phyloP scores from a whole-genome alignment of 2,888 invertebrate species.

The Torymus texanus region DNA sequence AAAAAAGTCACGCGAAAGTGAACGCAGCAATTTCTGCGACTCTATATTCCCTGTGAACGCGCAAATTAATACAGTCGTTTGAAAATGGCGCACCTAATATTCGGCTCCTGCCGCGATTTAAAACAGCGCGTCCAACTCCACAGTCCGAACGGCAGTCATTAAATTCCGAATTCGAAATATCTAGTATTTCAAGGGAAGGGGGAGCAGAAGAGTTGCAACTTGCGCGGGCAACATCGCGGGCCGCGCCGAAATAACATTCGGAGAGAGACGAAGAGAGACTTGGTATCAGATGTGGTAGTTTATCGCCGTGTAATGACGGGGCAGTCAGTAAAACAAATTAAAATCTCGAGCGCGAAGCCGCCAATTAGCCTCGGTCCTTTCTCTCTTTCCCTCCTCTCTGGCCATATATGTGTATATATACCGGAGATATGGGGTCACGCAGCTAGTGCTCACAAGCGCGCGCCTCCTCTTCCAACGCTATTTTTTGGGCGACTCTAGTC shows the following conservation, averaged over 20 bases:
- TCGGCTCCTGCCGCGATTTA: too few species aligned
- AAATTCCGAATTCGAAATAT: conserved; percentile 36
- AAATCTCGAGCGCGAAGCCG: conserved; percentile 57
- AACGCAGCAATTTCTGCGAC: conserved; percentile 22
- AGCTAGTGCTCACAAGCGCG: background rate
- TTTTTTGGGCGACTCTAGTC: conserved; percentile 9
- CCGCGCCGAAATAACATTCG: conserved; percentile 14
- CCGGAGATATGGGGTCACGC: background rate
- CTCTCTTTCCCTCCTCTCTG: background rate
- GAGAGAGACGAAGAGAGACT: conserved; percentile 1
- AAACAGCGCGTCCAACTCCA: too few species aligned
- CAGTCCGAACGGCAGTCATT: conserved; percentile 8
- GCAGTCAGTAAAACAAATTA: conserved; percentile 58
- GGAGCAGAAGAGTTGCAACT: background rate
- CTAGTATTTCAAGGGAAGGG: conserved; percentile 40
- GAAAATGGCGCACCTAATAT: background rate
- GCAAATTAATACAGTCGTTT: conserved; percentile 49
- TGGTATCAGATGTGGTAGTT: conserved; percentile 56
- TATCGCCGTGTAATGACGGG: conserved; percentile 58
- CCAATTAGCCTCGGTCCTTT: conserved; percentile 53
- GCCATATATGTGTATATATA: too few species aligned
- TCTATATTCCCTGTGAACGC: background rate
- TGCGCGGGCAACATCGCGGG: background rate
- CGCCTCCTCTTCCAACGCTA: background rate
- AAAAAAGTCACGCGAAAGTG: conserved; percentile 28